A percentile compares a stretch with the other conserved stretches of the same genome.
Evolutionary conservation across 2,113 vertebrate genomes (phyloP).

Genomic region (Gopherus flavomarginatus): DNA sequence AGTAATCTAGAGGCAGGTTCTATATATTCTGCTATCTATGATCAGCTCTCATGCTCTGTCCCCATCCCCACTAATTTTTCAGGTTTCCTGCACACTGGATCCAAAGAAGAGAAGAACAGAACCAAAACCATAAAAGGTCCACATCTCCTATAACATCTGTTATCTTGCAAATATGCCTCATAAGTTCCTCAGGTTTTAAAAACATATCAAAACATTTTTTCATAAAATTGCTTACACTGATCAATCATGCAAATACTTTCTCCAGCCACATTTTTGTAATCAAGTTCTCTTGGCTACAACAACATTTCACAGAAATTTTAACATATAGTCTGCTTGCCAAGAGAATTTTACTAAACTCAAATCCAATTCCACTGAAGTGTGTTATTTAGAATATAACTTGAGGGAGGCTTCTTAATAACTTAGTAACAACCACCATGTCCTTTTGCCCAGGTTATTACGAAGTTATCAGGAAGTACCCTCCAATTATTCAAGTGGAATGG

Average conservation of each 20-base stretch:
- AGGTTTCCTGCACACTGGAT: neutral
- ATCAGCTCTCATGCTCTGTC: fast-evolving
- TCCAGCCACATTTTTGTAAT: constrained; percentile 69
- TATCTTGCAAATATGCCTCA: constrained; percentile 23
- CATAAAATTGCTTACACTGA: constrained; percentile 59
- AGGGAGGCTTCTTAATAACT: constrained; percentile 73
- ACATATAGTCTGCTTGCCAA: constrained; percentile 72
- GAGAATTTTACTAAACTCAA: constrained; percentile 72
- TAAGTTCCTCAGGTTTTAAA: constrained; percentile 50
- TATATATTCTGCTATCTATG: fast-evolving
- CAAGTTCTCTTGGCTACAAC: constrained; percentile 72
- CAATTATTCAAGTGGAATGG: constrained; percentile 68
- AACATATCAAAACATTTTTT: constrained; percentile 56
- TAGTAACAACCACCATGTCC: constrained; percentile 58
- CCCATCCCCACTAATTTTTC: neutral
- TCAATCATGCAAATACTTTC: constrained; percentile 67
- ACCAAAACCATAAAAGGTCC: neutral
- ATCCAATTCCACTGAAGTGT: constrained; percentile 68
- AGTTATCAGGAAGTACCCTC: constrained; percentile 67
- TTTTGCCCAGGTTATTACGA: constrained; percentile 67
- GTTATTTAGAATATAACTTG: constrained; percentile 68
- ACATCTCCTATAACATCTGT: neutral
- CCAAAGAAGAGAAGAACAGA: neutral
- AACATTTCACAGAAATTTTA: constrained; percentile 68
- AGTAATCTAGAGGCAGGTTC: neutral